Conservation (phyloP, 2,797 vertebrate genomes). For the Rhyacichthys aspro region DNA sequence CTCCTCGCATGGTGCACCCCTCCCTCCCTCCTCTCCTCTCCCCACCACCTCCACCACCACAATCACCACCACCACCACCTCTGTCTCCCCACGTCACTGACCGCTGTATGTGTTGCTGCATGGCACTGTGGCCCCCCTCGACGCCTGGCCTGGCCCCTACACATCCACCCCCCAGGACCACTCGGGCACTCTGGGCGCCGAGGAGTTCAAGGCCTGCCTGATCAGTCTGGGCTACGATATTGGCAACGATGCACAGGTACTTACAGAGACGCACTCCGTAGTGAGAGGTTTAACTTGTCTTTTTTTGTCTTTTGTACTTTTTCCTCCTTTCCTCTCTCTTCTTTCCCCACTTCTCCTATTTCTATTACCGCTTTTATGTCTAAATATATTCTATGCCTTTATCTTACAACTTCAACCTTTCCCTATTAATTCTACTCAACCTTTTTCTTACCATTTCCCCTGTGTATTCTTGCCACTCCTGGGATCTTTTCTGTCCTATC, state of each 20-base stretch:
- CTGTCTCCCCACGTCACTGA: conserved; percentile 70
- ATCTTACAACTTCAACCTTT: conserved; percentile 50
- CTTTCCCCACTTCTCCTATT: conserved; percentile 4
- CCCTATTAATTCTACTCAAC: conserved; percentile 55
- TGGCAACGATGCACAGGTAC: conserved; percentile 99
- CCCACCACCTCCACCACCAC: conserved; percentile 22
- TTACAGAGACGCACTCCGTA: conserved; percentile 47
- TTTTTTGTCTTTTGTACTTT: conserved; percentile 72
- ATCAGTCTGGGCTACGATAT: conserved; percentile 99
- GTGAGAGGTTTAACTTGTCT: conserved; percentile 73
- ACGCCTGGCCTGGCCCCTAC: conserved; percentile 55
- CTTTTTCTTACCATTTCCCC: conserved; percentile 44
- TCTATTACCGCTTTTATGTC: conserved; percentile 9
- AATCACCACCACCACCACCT: conserved; percentile 28
- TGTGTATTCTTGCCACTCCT: conserved; percentile 16
- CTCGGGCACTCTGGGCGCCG: conserved; percentile 97
- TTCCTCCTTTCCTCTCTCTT: conserved; percentile 21
- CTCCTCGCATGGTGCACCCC: conserved; percentile 35
- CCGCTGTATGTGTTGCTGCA: conserved; percentile 78
- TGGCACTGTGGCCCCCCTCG: conserved; percentile 74
- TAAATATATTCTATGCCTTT: conserved; percentile 9
- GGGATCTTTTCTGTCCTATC: conserved; percentile 29
- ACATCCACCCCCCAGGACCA: conserved; percentile 89
- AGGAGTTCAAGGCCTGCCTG: conserved; percentile 99
- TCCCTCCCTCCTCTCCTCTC: conserved; percentile 8